A percentile compares a stretch with the other conserved stretches of the same genome.
Evolutionary conservation across 2,888 invertebrate genomes (phyloP).

Genomic region (Stegana nigrithorax): DNA sequence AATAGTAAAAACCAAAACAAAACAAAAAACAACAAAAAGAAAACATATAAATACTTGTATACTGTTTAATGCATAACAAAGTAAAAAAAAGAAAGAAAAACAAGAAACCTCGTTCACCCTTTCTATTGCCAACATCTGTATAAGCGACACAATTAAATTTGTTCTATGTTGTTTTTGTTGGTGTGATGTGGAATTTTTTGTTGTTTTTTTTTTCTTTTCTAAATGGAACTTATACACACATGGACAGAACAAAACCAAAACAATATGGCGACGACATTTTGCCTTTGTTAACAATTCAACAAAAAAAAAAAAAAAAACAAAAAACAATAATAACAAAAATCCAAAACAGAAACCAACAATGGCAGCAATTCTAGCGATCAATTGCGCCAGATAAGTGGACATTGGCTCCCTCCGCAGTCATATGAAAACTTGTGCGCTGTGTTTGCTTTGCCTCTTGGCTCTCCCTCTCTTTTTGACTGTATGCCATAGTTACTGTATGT

Average conservation of each 20-base stretch:
- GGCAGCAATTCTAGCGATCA: slow-evolving; percentile 50
- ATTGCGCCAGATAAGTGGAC: slow-evolving; percentile 55
- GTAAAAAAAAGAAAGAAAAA: too few relatives aligned
- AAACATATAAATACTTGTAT: too few relatives aligned
- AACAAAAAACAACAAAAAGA: too few relatives aligned
- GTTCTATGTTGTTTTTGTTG: too few relatives aligned
- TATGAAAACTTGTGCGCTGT: too few relatives aligned
- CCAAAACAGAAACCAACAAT: slow-evolving; percentile 48
- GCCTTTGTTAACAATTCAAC: not conserved
- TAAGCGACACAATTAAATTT: too few relatives aligned
- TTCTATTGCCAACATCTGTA: not conserved
- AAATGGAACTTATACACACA: too few relatives aligned
- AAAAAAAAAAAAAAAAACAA: not conserved
- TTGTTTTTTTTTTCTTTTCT: too few relatives aligned
- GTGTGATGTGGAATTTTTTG: too few relatives aligned
- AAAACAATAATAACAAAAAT: not conserved
- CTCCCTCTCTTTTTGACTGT: too few relatives aligned
- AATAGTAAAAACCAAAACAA: slow-evolving; percentile 32
- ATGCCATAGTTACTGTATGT: not conserved
- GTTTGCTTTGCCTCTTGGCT: too few relatives aligned
- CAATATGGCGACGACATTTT: not conserved
- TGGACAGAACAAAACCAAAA: not conserved
- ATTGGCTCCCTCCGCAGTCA: not conserved
- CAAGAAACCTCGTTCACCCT: not conserved
- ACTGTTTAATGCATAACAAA: too few relatives aligned